These are phyloP conservation scores for Dinocampus coccinellae DNA, from an alignment of 2,888 invertebrate genomes.

Conservation along the genomic window DNA sequence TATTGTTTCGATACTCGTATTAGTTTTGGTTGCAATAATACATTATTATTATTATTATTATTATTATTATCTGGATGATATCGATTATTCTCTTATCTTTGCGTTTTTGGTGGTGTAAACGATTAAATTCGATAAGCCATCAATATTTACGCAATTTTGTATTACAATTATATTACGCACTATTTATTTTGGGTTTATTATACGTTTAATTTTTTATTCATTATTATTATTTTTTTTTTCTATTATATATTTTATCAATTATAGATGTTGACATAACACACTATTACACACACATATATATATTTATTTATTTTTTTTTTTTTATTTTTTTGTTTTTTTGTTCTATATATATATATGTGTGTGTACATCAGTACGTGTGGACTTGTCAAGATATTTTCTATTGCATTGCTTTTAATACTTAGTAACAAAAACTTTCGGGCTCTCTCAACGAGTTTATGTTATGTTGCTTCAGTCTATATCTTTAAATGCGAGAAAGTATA, in stretches of 20 bases:
- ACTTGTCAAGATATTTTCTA: background rate
- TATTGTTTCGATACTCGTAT: background rate
- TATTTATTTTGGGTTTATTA: background rate
- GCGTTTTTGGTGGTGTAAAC: background rate
- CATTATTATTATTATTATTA: background rate
- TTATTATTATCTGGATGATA: conserved; percentile 9
- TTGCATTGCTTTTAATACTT: background rate
- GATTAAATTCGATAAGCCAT: conserved; percentile 9
- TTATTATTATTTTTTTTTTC: background rate
- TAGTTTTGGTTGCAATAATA: background rate
- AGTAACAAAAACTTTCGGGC: background rate
- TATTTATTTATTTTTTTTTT: no score
- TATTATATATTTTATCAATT: background rate
- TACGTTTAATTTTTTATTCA: no score
- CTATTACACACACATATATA: no score
- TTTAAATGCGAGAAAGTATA: conserved; percentile 30
- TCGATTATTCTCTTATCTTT: conserved; percentile 20
- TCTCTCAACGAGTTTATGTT: background rate
- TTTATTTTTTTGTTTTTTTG: no score
- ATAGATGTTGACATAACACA: no score
- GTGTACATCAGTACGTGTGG: background rate
- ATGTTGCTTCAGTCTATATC: background rate
- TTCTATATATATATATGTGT: no score
- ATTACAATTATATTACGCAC: background rate
- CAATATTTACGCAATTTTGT: background rate